These are phyloP conservation scores for Chironomus riparius DNA, from an alignment of 2,888 invertebrate species.

Conservation along the genomic window DNA sequence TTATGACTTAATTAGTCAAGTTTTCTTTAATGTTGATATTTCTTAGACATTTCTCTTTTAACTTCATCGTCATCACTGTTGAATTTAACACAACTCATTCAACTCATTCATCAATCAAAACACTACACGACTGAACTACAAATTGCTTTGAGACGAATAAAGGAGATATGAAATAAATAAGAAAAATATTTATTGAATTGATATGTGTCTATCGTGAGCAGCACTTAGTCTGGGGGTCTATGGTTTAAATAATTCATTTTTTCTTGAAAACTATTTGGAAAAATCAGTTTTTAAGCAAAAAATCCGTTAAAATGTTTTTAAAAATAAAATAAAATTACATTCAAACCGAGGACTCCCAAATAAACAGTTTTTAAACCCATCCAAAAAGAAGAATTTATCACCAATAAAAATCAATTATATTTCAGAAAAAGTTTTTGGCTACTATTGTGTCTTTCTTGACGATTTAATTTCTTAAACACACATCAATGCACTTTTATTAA, in stretches of 20 bases:
- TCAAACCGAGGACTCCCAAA: no score
- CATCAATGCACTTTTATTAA: not conserved
- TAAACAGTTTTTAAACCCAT: not conserved
- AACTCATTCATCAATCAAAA: slow-evolving; percentile 23
- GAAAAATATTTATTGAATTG: not conserved
- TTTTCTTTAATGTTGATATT: slow-evolving; percentile 5
- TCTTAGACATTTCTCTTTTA: slow-evolving; percentile 1
- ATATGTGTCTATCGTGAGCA: not conserved
- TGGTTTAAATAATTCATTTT: no score
- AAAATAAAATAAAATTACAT: no score
- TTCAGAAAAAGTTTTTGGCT: not conserved
- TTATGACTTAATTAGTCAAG: slow-evolving; percentile 22
- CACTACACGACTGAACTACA: not conserved
- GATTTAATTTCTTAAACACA: not conserved
- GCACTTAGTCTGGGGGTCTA: no score
- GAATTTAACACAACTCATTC: slow-evolving; percentile 5
- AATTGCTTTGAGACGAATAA: not conserved
- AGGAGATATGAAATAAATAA: no score
- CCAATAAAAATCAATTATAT: not conserved
- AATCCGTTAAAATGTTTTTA: no score
- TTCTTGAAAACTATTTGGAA: no score
- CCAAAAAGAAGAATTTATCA: not conserved
- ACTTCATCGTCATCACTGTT: not conserved
- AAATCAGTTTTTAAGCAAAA: no score
- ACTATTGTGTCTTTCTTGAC: not conserved